These are phyloP conservation scores for Dilophus febrilis DNA, from an alignment of 2,888 invertebrate genomes.

Conservation along the genomic window DNA sequence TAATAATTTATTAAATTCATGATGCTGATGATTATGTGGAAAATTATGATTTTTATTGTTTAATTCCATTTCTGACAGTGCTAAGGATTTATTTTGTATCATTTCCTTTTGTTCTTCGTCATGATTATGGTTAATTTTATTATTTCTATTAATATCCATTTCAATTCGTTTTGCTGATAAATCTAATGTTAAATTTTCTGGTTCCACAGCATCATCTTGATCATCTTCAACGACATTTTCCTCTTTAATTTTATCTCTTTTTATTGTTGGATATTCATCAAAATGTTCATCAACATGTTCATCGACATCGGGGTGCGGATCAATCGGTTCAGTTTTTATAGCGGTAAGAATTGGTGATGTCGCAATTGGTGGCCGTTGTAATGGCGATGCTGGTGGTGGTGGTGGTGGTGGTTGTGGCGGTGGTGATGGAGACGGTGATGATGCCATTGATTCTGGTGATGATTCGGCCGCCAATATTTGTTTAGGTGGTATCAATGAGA, in stretches of 20 bases:
- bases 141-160: not conserved
- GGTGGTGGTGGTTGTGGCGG: constrained; percentile 16
- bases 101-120: not conserved
- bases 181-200: constrained; percentile 12
- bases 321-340: constrained; percentile 7
- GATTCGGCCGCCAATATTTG: constrained; percentile 26
- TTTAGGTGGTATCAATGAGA: constrained; percentile 21
- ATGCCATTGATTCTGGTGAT: constrained; percentile 16
- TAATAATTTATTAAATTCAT: no score
- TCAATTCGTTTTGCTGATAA: constrained; percentile 10
- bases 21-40: no score
- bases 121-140: not conserved
- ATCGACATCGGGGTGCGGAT: constrained; percentile 3
- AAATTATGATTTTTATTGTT: not conserved
- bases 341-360: constrained; percentile 13
- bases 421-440: constrained; percentile 26
- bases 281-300: not conserved
- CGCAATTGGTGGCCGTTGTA: constrained; percentile 27
- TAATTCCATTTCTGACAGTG: not conserved
- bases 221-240: not conserved
- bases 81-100: not conserved
- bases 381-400: no score
- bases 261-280: no score
- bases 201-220: constrained; percentile 6
- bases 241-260: no score